These are phyloP conservation scores for Spodoptera exigua DNA, from an alignment of 2,888 invertebrate species.

Conservation along the genomic window DNA sequence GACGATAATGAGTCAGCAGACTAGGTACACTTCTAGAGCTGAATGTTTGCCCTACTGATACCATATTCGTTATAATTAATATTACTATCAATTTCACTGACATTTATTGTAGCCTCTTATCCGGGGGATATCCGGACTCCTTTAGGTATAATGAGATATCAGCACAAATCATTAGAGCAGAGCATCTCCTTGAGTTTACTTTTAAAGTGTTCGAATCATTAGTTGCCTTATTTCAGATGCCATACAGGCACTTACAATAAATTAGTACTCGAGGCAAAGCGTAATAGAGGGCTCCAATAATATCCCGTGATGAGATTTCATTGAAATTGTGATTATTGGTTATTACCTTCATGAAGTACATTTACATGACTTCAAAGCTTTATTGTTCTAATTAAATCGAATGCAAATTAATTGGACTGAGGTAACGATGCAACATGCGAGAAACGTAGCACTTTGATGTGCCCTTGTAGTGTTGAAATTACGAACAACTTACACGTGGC, in stretches of 20 bases:
- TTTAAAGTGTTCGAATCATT: conserved; percentile 2
- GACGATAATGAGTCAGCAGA: conserved; percentile 55
- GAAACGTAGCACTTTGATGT: conserved; percentile 34
- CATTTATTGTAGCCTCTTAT: conserved; percentile 35
- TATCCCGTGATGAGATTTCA: neutral
- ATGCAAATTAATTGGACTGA: conserved; percentile 47
- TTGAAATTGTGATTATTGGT: conserved; percentile 14
- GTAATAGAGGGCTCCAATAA: conserved; percentile 14
- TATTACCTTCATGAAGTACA: conserved; percentile 5
- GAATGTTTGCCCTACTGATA: conserved; percentile 39
- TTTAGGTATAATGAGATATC: conserved; percentile 23
- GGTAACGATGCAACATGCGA: conserved; percentile 33
- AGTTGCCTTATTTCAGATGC: conserved; percentile 8
- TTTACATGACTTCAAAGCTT: conserved; percentile 24
- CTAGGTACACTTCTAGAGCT: conserved; percentile 48
- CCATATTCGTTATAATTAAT: conserved; percentile 37
- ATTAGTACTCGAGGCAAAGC: neutral
- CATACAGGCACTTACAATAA: neutral
- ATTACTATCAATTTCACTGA: conserved; percentile 28
- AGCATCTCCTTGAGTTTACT: conserved; percentile 3
- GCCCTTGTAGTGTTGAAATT: conserved; percentile 54
- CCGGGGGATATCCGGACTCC: conserved; percentile 31
- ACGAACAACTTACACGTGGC: conserved; percentile 17
- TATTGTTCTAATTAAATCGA: conserved; percentile 44
- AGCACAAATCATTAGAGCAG: conserved; percentile 1